Percentiles rank a stretch among this genome's conserved stretches.
phyloP scores from a whole-genome alignment of 2,888 invertebrate genomes.

The Entomobrya multifasciata region DNA sequence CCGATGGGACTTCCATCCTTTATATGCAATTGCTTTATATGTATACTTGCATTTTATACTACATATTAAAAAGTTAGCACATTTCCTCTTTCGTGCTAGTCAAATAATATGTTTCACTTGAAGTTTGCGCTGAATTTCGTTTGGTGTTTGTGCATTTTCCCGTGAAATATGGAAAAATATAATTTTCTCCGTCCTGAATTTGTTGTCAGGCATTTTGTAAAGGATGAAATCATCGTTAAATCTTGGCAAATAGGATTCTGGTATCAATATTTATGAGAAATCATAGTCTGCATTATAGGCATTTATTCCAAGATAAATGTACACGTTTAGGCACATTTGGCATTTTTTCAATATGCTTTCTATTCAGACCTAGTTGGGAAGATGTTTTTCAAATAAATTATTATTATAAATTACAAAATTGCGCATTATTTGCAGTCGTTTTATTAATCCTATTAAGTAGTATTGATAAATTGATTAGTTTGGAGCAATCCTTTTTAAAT shows the following conservation, averaged over 20 bases:
- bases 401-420: neutral
- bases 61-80: neutral
- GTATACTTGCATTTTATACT: neutral
- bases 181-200: constrained; percentile 11
- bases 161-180: constrained; percentile 53
- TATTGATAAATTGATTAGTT: constrained; percentile 5
- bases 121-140: constrained; percentile 11
- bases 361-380: too few relatives aligned
- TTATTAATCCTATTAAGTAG: neutral
- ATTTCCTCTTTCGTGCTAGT: constrained; percentile 2
- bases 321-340: too few relatives aligned
- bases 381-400: too few relatives aligned
- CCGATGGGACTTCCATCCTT: constrained; percentile 1
- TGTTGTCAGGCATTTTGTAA: constrained; percentile 29
- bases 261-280: too few relatives aligned
- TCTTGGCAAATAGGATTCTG: constrained; percentile 36
- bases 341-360: too few relatives aligned
- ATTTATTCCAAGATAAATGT: too few relatives aligned
- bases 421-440: neutral
- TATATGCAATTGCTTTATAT: neutral
- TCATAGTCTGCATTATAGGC: too few relatives aligned
- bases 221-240: constrained; percentile 36
- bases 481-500: neutral
- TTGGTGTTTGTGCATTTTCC: constrained; percentile 48
- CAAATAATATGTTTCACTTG: constrained; percentile 30